phyloP scores from a whole-genome alignment of 2,888 invertebrate genomes.

The Beris chalybata region DNA sequence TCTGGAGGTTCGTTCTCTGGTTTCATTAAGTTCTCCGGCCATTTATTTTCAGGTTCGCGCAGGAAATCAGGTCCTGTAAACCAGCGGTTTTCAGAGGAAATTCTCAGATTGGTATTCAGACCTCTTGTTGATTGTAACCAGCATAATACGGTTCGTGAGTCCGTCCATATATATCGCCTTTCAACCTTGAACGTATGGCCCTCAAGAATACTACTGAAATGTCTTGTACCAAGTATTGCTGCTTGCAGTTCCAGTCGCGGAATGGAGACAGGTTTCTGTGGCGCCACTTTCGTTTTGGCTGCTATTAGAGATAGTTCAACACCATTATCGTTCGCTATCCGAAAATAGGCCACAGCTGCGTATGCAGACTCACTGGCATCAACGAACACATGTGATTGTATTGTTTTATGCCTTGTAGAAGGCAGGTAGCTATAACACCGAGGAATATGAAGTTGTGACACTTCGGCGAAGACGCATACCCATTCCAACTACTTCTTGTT shows the following conservation, averaged over 20 bases:
- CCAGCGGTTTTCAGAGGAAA: constrained; percentile 11
- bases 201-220: constrained; percentile 2
- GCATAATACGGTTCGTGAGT: constrained; percentile 9
- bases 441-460: constrained; percentile 33
- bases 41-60: neutral
- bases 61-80: constrained; percentile 31
- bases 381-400: constrained; percentile 19
- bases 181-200: neutral
- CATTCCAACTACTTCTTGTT: no score
- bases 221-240: constrained; percentile 10
- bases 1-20: neutral
- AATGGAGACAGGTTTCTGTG: constrained; percentile 30
- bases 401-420: neutral
- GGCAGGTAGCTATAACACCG: constrained; percentile 35
- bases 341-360: constrained; percentile 7
- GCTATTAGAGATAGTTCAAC: neutral
- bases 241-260: constrained; percentile 30
- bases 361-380: constrained; percentile 14
- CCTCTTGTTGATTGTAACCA: constrained; percentile 35
- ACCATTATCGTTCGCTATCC: neutral
- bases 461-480: constrained; percentile 17
- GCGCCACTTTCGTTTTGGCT: constrained; percentile 19
- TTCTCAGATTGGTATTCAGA: constrained; percentile 2
- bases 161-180: neutral
- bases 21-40: neutral